Evolutionary conservation across 1,140 invertebrate genomes (phyloP), one percentile per base, ranked within the genome.

Genomic region (Probaryconus sp.): DNA sequence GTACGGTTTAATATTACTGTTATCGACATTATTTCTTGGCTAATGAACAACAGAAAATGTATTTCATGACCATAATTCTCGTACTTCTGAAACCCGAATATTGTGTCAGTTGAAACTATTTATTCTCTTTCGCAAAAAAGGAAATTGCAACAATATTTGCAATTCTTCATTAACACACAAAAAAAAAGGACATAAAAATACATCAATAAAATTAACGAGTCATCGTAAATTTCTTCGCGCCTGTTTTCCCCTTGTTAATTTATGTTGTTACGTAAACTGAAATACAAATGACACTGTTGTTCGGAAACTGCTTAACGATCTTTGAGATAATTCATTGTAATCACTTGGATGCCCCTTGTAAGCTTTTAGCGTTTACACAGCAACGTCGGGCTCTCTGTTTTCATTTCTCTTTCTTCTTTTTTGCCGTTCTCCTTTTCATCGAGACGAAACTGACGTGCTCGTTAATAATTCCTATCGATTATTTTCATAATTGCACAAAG

Each of bases 401-500:
- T 18, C 13, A 35, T 35, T 30, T 6, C 45, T 4, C 21, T 55
- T 45, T 65, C 47, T 26, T 0, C 37, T 65, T 53, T 53, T 55
- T 17, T 18, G 5, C 10, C 31, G 16, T 16, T 51, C 2, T 51
- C 38, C 11, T 64, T 64, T 43, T 33, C 47, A 42, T 20, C 10
- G 31, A 3, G 2, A n/a, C 11, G 11, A 18, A 65, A 14, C 40
- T 65, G 31, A 55, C 53, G 38, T 67, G 50, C 33, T 56, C 50
- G 50, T 67, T 56, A 67, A 67, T 56, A 67, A 38, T 55, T 67
- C 18, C 14, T 26, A 60, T 60, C 26, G 33, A 60, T 60, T 51
- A 51, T 51, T 60, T 51, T 45, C 53, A 60, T 60, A 60, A 40
- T 26, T 51, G 31, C 31, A 33, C 37, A 51, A 45, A 69, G 45